phyloP scores from a whole-genome alignment of 2,797 vertebrate genomes.

The Xiphorhynchus erythropygius region DNA sequence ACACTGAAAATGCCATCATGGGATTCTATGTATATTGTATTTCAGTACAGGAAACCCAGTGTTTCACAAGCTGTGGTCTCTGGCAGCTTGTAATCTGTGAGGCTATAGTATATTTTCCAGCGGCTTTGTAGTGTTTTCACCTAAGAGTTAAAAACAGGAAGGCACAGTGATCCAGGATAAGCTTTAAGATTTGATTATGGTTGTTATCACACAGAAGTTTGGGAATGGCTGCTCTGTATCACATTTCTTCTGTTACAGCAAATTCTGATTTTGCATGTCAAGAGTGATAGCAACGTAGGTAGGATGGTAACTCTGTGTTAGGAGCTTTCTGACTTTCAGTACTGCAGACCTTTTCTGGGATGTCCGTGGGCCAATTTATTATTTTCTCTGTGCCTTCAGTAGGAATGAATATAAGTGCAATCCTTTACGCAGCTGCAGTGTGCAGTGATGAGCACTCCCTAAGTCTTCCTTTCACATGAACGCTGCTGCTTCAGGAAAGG shows the following conservation, averaged over 20 bases:
- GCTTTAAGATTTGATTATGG: background rate
- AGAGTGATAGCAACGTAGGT: background rate
- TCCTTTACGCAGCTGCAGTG: background rate
- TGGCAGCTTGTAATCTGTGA: background rate
- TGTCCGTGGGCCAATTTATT: background rate
- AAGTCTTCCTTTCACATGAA: background rate
- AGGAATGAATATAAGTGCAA: background rate
- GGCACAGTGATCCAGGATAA: background rate
- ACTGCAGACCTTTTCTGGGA: background rate
- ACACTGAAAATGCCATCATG: background rate
- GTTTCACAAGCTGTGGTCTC: background rate
- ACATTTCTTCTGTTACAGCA: background rate
- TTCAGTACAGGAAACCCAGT: background rate
- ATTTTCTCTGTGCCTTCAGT: constrained; percentile 28
- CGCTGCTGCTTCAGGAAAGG: background rate
- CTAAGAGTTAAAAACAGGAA: background rate
- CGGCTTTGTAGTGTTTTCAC: background rate
- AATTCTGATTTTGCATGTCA: background rate
- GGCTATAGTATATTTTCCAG: background rate
- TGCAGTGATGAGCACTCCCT: background rate
- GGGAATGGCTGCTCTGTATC: background rate
- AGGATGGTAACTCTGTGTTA: background rate
- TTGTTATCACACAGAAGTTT: background rate
- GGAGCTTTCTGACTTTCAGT: background rate
- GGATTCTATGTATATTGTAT: background rate